A percentile compares a stretch with the other conserved stretches of the same genome.
phyloP scores from a whole-genome alignment of 1,140 invertebrate species.

The Coenobita brevimanus region DNA sequence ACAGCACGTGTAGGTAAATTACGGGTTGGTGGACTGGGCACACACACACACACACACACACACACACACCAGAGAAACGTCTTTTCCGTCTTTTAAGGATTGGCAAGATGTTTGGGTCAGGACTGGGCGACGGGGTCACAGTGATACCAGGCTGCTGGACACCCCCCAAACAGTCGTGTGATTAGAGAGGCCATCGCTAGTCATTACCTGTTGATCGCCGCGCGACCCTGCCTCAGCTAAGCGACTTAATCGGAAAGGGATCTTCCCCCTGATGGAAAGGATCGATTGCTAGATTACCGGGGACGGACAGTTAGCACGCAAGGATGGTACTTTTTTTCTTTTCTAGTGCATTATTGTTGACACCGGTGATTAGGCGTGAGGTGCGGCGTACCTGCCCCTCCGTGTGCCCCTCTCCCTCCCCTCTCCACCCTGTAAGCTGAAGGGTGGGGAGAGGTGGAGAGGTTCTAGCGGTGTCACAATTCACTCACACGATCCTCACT shows the following conservation, averaged over 20 bases:
- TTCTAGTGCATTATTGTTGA: neutral
- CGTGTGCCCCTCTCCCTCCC: neutral
- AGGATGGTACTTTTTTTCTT: neutral
- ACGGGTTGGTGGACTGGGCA: too few relatives aligned
- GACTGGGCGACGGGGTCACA: too few relatives aligned
- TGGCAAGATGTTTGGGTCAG: too few relatives aligned
- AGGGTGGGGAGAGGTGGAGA: neutral
- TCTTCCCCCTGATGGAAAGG: neutral
- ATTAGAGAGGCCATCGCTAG: neutral
- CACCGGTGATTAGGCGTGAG: neutral
- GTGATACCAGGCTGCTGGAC: neutral
- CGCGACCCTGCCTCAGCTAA: neutral
- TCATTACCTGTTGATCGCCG: slow-evolving; percentile 11
- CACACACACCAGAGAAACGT: too few relatives aligned
- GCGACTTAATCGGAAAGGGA: neutral
- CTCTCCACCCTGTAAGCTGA: too few relatives aligned
- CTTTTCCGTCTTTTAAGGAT: too few relatives aligned
- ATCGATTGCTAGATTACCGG: slow-evolving; percentile 12
- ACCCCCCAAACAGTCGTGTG: neutral
- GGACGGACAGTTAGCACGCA: neutral
- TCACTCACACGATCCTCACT: neutral
- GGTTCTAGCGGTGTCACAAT: neutral
- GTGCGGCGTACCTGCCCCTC: neutral
- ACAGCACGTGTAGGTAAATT: too few relatives aligned
- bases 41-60: too few relatives aligned